Percentiles rank a stretch among this genome's conserved stretches.
These are phyloP conservation scores for Sclerodermus sp. DNA, from an alignment of 2,888 invertebrate species.

Conservation along the genomic window DNA sequence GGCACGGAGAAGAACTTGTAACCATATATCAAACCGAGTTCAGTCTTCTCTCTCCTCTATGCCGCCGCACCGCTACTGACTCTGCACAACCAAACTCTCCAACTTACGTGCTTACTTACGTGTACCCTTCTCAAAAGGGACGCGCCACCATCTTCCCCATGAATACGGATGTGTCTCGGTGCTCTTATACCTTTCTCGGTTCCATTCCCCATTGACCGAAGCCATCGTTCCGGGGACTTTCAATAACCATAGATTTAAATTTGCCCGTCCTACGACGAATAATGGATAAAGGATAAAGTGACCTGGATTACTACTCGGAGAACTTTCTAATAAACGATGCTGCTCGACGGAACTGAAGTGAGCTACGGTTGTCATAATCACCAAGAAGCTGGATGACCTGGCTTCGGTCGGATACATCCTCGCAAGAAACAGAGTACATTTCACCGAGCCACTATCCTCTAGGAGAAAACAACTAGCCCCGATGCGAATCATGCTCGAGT, in stretches of 20 bases:
- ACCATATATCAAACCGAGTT: slow-evolving; percentile 44
- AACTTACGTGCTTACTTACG: slow-evolving; percentile 38
- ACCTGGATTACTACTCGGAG: too few relatives aligned
- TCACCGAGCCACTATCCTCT: slow-evolving; percentile 7
- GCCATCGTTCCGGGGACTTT: too few relatives aligned
- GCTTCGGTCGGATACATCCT: too few relatives aligned
- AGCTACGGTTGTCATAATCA: too few relatives aligned
- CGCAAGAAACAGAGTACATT: slow-evolving; percentile 11
- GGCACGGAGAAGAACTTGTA: slow-evolving; percentile 34
- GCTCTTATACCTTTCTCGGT: slow-evolving; percentile 1
- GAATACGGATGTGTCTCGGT: slow-evolving; percentile 31
- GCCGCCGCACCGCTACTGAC: slow-evolving; percentile 20
- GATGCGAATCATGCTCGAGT: slow-evolving; percentile 13
- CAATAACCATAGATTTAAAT: background rate
- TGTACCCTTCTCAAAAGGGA: slow-evolving; percentile 22
- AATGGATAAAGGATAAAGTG: too few relatives aligned
- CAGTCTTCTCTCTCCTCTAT: slow-evolving; percentile 36
- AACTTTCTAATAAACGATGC: too few relatives aligned
- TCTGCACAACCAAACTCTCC: slow-evolving; percentile 26
- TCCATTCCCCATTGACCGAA: background rate
- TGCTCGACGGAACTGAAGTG: too few relatives aligned
- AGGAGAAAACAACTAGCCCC: slow-evolving; percentile 5
- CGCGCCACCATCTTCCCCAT: slow-evolving; percentile 25
- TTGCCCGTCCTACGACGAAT: background rate
- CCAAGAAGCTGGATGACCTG: too few relatives aligned